Evolutionary conservation across 1,140 invertebrate genomes (phyloP).

Genomic region (Leptinotarsa lineolata): DNA sequence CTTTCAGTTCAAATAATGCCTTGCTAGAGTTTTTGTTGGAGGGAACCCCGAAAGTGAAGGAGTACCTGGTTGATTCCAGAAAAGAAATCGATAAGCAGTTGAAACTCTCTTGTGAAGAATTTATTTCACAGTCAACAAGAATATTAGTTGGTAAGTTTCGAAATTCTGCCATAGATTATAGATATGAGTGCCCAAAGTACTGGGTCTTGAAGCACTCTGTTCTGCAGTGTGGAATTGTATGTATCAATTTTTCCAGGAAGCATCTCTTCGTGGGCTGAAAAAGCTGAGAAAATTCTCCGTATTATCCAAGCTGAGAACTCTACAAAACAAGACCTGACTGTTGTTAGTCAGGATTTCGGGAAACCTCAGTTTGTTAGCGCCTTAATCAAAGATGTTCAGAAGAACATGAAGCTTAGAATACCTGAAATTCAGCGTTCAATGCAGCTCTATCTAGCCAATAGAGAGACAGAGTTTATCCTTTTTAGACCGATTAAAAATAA

Average conservation of each 20-base stretch:
- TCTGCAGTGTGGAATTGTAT: not conserved
- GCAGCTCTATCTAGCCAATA: constrained; percentile 94
- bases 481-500: constrained; percentile 93
- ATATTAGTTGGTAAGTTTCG: constrained; percentile 66
- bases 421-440: constrained; percentile 83
- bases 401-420: constrained; percentile 78
- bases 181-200: not conserved
- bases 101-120: constrained; percentile 88
- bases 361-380: constrained; percentile 61
- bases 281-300: constrained; percentile 44
- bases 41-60: constrained; percentile 89
- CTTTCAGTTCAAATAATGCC: constrained; percentile 86
- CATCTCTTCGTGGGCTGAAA: constrained; percentile 37
- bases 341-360: constrained; percentile 58
- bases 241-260: constrained; percentile 22
- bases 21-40: constrained; percentile 88
- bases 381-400: constrained; percentile 65
- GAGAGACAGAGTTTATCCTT: constrained; percentile 94
- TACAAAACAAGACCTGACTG: constrained; percentile 42
- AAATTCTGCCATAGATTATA: not conserved
- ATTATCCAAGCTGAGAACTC: constrained; percentile 35
- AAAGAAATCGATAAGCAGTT: constrained; percentile 93
- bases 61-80: constrained; percentile 89
- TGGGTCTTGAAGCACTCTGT: not conserved
- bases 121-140: constrained; percentile 82